Evolutionary conservation across 2,113 vertebrate species (phyloP).

Genomic region (Pao palembangensis): DNA sequence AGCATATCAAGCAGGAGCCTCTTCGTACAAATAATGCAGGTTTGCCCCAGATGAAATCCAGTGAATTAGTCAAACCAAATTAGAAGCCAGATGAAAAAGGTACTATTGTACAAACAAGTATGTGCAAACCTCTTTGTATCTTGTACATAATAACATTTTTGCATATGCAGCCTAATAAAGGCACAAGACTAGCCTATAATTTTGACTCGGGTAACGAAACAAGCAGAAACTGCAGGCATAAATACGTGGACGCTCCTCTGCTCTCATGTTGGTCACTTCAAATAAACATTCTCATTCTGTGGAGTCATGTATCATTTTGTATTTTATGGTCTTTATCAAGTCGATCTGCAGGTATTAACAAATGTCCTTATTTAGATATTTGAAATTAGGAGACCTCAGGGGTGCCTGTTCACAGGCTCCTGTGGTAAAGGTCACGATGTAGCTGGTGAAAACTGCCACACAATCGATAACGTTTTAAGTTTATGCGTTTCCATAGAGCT

Average conservation of each 20-base stretch:
- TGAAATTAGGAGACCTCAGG: no score
- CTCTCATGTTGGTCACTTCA: conserved; percentile 8
- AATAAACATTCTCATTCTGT: conserved; percentile 3
- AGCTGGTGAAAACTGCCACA: conserved; percentile 21
- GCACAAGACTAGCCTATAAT: neutral
- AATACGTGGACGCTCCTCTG: conserved; percentile 15
- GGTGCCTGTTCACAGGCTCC: neutral
- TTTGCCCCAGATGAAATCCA: no score
- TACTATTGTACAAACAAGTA: no score
- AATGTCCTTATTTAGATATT: no score
- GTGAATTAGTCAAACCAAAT: no score
- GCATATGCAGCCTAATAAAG: no score
- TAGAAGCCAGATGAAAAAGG: no score
- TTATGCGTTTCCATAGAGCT: conserved; percentile 6
- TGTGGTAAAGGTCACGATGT: conserved; percentile 24
- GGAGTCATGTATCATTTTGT: conserved; percentile 2
- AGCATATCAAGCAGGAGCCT: no score
- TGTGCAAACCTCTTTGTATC: no score
- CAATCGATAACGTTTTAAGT: conserved; percentile 10
- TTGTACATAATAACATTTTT: no score
- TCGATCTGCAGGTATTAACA: no score
- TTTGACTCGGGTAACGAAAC: neutral
- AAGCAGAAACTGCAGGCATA: conserved; percentile 6
- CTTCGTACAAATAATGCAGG: no score
- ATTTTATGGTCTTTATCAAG: neutral